Base-by-base conservation (phyloP, 2,797 vertebrate genomes). In the Sternotherus odoratus region DNA sequence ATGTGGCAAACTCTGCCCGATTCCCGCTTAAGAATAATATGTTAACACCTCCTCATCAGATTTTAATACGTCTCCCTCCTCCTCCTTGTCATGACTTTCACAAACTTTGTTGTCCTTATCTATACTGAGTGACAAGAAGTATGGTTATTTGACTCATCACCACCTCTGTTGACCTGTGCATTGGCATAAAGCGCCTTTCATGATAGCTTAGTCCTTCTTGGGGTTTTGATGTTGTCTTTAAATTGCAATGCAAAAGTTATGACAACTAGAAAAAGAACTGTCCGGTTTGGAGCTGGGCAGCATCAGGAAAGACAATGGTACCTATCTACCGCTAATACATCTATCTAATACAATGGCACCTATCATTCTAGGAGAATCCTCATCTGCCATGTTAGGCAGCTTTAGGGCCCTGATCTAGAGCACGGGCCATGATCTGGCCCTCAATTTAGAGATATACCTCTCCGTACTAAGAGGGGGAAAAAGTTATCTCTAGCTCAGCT, bases 291-390 rank as follows among this genome's bases (percentile, higher is more conserved):
- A 48, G 77, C n/a, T 77, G 92, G 95, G 93, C 90, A 96, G 95
- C 92, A 94, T 95, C 82, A 90, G 86, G 85, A 91, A 93, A 92
- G 83, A 89, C 93, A 97, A 88, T 86, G 75, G 46, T 15, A 50
- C 82, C 36, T 93, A 39, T 21, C 8, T 39, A 24, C 23, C 12
- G 19, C 33, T 36, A 69, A 69, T 69, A 69, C 19, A 39, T 69
- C n/a, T 39, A 74, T 93, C 94, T 91, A 91, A 72, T 54, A 26
- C n/a, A n/a, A n/a, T 88, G 53, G 48, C 72, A 78, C 92, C 91
- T 79, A 82, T 93, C 72, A 94, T 46, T 30, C 51, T 49, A 63
- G 82, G 84, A 86, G 81, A 95, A 94, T 86, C 90, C 95, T 95
- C 82, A 23, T 43, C 82, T 93, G 28, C 79, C 50, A 77, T 23